Conservation (phyloP, 2,113 vertebrate genomes). For the Psilopsiagon aymara region DNA sequence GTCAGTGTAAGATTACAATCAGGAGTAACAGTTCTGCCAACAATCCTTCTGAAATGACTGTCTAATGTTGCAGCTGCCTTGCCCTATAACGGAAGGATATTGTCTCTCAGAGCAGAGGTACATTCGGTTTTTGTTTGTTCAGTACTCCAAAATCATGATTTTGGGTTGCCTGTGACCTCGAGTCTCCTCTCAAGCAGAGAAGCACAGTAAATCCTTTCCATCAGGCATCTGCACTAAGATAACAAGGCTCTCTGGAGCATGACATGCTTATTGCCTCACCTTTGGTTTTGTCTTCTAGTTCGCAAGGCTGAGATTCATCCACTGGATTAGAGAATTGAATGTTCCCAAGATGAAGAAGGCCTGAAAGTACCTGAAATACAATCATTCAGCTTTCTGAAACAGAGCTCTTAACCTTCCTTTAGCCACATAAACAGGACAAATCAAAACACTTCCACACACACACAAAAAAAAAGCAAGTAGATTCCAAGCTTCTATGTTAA, state of each 20-base stretch:
- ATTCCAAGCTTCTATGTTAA: background rate
- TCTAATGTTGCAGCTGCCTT: background rate
- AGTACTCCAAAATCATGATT: background rate
- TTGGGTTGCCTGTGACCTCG: background rate
- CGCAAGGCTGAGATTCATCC: slow-evolving; percentile 87
- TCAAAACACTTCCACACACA: background rate
- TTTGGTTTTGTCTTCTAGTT: slow-evolving; percentile 75
- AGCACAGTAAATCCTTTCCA: background rate
- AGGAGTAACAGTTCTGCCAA: background rate
- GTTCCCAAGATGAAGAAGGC: slow-evolving; percentile 91
- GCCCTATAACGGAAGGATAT: background rate
- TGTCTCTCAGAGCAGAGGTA: background rate
- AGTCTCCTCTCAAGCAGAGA: background rate
- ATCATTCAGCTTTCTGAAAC: background rate
- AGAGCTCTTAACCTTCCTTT: background rate
- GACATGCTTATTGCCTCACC: slow-evolving; percentile 71
- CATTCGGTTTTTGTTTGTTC: background rate
- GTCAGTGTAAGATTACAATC: background rate
- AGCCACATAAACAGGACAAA: background rate
- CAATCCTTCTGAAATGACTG: background rate
- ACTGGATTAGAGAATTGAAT: slow-evolving; percentile 77
- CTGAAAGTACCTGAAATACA: slow-evolving; percentile 82
- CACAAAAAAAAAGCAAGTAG: background rate
- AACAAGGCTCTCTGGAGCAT: background rate
- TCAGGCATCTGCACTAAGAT: background rate